phyloP scores from a whole-genome alignment of 2,797 vertebrate species.

The Parauchenoglanis punctatus region DNA sequence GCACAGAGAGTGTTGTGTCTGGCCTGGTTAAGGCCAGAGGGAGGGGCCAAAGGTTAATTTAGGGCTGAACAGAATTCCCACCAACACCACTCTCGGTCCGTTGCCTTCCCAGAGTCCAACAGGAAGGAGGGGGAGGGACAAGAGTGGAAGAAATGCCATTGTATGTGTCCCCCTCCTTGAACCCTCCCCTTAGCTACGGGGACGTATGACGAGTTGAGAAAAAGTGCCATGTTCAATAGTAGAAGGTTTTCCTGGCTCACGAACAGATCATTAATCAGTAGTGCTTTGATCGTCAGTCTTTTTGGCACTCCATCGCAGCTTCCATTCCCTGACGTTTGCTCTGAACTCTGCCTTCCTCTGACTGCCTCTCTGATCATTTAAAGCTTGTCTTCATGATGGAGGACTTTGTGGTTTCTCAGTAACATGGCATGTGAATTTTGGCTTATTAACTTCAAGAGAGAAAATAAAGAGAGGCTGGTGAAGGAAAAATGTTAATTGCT shows the following conservation, averaged over 20 bases:
- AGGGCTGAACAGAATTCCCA: conserved; percentile 64
- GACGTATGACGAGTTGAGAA: conserved; percentile 1
- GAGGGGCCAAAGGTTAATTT: conserved; percentile 55
- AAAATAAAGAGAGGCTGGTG: too few species aligned
- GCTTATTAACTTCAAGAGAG: not conserved
- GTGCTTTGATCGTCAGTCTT: conserved; percentile 27
- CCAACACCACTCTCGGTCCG: conserved; percentile 40
- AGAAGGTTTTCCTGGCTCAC: conserved; percentile 25
- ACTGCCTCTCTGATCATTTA: conserved; percentile 7
- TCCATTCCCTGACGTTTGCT: conserved; percentile 6
- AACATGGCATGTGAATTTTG: not conserved
- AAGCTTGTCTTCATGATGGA: conserved; percentile 6
- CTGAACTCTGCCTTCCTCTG: not conserved
- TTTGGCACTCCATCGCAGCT: not conserved
- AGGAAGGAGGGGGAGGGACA: conserved; percentile 62
- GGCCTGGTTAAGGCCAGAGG: conserved; percentile 50
- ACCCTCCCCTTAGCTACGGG: conserved; percentile 33
- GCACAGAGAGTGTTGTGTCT: conserved; percentile 63
- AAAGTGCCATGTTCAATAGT: conserved; percentile 34
- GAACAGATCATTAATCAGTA: conserved; percentile 35
- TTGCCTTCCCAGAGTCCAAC: conserved; percentile 62
- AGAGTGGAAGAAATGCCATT: conserved; percentile 27
- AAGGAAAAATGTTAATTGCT: not conserved
- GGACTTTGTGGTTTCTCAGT: not conserved
- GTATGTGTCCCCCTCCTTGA: not conserved